Percentiles rank a stretch among this genome's conserved stretches.
These are phyloP conservation scores for Altica lythri DNA, from an alignment of 2,888 invertebrate genomes.

Conservation along the genomic window DNA sequence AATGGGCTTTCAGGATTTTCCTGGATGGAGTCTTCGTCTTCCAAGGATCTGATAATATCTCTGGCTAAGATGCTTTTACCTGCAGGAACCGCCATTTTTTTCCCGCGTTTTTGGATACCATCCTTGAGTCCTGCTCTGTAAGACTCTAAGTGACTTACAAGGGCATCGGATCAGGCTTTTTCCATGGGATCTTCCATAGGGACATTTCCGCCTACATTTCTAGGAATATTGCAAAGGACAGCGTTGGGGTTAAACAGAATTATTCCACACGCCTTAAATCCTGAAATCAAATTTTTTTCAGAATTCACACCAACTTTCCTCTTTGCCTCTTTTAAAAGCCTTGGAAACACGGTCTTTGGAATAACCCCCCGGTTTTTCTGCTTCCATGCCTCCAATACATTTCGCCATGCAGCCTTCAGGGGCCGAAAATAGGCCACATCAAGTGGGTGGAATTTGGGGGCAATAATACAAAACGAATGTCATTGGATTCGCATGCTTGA, in stretches of 20 bases:
- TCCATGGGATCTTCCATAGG: not conserved
- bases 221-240: slow-evolving; percentile 6
- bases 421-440: slow-evolving; percentile 37
- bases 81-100: slow-evolving; percentile 14
- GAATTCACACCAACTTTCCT: slow-evolving; percentile 11
- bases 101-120: slow-evolving; percentile 5
- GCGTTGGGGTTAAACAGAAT: slow-evolving; percentile 11
- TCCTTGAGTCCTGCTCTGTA: not conserved
- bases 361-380: slow-evolving; percentile 3
- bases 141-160: slow-evolving; percentile 8
- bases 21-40: slow-evolving; percentile 1
- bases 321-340: slow-evolving; percentile 11
- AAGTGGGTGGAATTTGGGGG: slow-evolving; percentile 44
- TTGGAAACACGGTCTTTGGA: slow-evolving; percentile 8
- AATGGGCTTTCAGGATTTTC: not conserved
- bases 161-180: slow-evolving; percentile 4
- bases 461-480: slow-evolving; percentile 45
- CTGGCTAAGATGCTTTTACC: slow-evolving; percentile 10
- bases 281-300: slow-evolving; percentile 11
- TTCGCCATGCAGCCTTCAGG: not conserved
- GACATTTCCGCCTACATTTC: not conserved
- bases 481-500: slow-evolving; percentile 41
- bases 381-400: slow-evolving; percentile 5
- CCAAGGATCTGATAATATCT: slow-evolving; percentile 1
- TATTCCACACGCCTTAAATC: slow-evolving; percentile 19